These are phyloP conservation scores for Diploscapter pachys DNA, from an alignment of 1,140 invertebrate genomes.

Conservation along the genomic window DNA sequence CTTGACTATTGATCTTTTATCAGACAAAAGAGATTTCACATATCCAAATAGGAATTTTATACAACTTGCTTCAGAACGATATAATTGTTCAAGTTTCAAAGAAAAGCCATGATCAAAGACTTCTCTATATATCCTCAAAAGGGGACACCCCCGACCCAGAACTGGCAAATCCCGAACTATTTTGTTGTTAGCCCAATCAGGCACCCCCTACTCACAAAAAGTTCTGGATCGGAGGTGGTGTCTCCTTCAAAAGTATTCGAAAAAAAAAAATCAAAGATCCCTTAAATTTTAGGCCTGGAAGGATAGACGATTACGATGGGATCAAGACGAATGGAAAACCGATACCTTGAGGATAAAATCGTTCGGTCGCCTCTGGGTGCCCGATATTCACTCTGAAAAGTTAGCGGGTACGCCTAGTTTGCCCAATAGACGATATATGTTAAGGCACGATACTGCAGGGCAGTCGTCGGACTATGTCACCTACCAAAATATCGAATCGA, in stretches of 20 bases:
- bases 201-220: too few species aligned
- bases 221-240: too few species aligned
- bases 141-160: neutral
- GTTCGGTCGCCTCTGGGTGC: constrained; percentile 41
- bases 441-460: constrained; percentile 36
- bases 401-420: neutral
- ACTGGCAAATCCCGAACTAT: neutral
- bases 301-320: constrained; percentile 39
- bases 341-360: constrained; percentile 37
- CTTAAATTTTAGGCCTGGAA: constrained; percentile 39
- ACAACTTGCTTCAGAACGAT: too few species aligned
- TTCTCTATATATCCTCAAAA: too few species aligned
- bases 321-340: constrained; percentile 37
- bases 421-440: constrained; percentile 7
- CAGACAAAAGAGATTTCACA: too few species aligned
- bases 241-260: neutral
- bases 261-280: neutral
- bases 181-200: neutral
- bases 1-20: too few species aligned
- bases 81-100: too few species aligned
- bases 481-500: constrained; percentile 38
- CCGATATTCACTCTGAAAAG: constrained; percentile 42
- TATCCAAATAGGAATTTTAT: too few species aligned
- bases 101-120: too few species aligned
- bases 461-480: constrained; percentile 39